These are phyloP conservation scores for Coremacera marginata DNA, from an alignment of 2,888 invertebrate species.

Conservation along the genomic window DNA sequence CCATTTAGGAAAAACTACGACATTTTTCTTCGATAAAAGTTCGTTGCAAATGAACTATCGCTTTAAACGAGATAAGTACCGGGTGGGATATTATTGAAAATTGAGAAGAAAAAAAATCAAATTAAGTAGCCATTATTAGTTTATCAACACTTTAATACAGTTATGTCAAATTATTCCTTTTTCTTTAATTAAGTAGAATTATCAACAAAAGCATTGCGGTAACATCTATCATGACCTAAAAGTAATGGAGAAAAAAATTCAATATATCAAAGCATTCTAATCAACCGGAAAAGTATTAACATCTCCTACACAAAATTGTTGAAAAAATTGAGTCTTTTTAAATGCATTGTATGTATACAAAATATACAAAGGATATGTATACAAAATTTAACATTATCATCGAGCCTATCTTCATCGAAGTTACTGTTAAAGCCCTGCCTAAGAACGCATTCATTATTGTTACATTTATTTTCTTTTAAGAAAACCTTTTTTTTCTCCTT, in stretches of 20 bases:
- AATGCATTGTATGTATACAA: not conserved
- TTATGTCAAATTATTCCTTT: not conserved
- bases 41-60: too few relatives aligned
- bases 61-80: too few relatives aligned
- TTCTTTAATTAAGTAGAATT: not conserved
- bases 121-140: not conserved
- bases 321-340: not conserved
- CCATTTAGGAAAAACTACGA: too few relatives aligned
- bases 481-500: not conserved
- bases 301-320: constrained; percentile 2
- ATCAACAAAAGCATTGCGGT: too few relatives aligned
- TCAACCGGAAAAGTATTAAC: constrained; percentile 18
- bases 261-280: constrained; percentile 18
- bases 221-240: not conserved
- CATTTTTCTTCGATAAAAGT: too few relatives aligned
- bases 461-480: constrained; percentile 1
- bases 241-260: not conserved
- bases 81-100: too few relatives aligned
- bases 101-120: too few relatives aligned
- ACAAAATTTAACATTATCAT: not conserved
- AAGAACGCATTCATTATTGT: constrained; percentile 4
- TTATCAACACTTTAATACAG: not conserved
- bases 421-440: constrained; percentile 2
- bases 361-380: not conserved
- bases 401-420: not conserved